Conservation (phyloP, 1,140 invertebrate species). For the Whitmania pigra region DNA sequence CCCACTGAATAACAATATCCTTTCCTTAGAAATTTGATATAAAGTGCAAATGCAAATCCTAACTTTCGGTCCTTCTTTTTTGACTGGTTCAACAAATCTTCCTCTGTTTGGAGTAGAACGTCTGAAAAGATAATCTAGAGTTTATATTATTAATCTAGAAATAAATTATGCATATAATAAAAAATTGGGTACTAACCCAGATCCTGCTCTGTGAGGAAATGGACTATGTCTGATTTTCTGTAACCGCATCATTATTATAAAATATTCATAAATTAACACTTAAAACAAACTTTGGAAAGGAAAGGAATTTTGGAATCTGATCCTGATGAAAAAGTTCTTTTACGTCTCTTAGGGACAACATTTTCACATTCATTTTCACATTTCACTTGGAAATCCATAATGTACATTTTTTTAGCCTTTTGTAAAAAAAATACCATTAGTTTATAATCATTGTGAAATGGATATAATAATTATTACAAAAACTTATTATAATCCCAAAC, state of each 20-base stretch:
- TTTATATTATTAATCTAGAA: too few species aligned
- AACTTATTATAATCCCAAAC: too few species aligned
- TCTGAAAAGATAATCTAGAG: not conserved
- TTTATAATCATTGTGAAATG: too few species aligned
- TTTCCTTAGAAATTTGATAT: not conserved
- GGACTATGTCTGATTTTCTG: not conserved
- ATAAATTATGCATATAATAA: not conserved
- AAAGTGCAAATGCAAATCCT: not conserved
- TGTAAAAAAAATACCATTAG: constrained; percentile 2
- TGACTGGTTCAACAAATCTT: not conserved
- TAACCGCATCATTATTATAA: not conserved
- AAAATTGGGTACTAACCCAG: not conserved
- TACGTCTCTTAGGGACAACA: not conserved
- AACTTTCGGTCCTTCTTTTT: constrained; percentile 11
- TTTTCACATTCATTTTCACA: constrained; percentile 6
- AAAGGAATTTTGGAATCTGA: constrained; percentile 5
- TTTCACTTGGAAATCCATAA: not conserved
- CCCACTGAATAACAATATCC: not conserved
- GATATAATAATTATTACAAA: too few species aligned
- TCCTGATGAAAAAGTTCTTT: constrained; percentile 8
- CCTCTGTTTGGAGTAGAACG: not conserved
- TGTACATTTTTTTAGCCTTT: constrained; percentile 8
- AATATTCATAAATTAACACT: not conserved
- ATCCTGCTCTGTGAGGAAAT: not conserved
- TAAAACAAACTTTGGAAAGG: constrained; percentile 1